Evolutionary conservation across 2,888 invertebrate species (phyloP).

Genomic region (Nomada ruficornis): DNA sequence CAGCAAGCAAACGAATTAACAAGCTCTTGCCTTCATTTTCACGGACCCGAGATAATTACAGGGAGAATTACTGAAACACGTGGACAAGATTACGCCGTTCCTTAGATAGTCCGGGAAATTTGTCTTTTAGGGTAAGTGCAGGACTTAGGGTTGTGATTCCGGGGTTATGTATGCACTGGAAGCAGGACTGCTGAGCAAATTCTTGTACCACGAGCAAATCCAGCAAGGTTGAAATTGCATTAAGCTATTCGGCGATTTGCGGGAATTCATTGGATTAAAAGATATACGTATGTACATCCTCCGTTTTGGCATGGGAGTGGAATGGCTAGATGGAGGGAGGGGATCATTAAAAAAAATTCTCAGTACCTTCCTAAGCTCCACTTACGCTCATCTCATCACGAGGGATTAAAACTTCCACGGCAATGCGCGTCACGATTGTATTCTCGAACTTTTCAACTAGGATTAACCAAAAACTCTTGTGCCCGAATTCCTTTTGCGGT

Average conservation of each 20-base stretch:
- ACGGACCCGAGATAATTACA: constrained; percentile 59
- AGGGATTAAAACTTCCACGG: constrained; percentile 33
- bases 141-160: constrained; percentile 62
- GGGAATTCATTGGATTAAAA: constrained; percentile 48
- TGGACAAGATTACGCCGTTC: constrained; percentile 48
- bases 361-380: constrained; percentile 6
- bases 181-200: constrained; percentile 19
- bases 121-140: constrained; percentile 68
- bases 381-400: constrained; percentile 24
- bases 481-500: background rate
- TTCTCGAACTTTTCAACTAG: constrained; percentile 19
- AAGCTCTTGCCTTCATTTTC: constrained; percentile 53
- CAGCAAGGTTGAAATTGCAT: constrained; percentile 68
- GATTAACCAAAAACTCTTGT: constrained; percentile 25
- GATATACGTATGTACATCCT: background rate
- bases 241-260: constrained; percentile 44
- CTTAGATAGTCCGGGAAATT: constrained; percentile 64
- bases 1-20: constrained; percentile 49
- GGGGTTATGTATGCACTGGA: constrained; percentile 43
- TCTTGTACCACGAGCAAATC: constrained; percentile 59
- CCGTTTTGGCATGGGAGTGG: too few species aligned
- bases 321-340: too few species aligned
- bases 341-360: constrained; percentile 11
- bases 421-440: constrained; percentile 7
- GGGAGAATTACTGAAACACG: constrained; percentile 63